A percentile compares a stretch with the other conserved stretches of the same genome.
Conservation (phyloP, 2,797 vertebrate species). For the Rhyacichthys aspro region DNA sequence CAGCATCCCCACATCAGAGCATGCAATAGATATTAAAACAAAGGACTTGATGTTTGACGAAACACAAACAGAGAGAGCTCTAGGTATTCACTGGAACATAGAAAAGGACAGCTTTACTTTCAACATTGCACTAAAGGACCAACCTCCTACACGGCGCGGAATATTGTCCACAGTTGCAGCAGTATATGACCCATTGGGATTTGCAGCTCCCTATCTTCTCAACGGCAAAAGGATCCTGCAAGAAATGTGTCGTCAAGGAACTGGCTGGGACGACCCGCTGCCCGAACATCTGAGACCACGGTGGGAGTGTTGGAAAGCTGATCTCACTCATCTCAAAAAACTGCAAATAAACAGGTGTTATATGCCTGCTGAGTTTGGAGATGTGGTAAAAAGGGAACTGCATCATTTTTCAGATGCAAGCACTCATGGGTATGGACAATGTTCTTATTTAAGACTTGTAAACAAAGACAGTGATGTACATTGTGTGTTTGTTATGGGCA, state of each 20-base stretch:
- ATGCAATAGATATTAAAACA: not conserved
- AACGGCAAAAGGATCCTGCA: conserved; percentile 1
- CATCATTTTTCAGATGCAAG: conserved; percentile 19
- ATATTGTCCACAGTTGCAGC: not conserved
- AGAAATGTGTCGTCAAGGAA: conserved; percentile 1
- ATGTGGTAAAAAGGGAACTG: not conserved
- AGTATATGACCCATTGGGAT: conserved; percentile 1
- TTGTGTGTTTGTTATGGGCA: conserved; percentile 24
- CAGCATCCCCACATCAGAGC: too few species aligned
- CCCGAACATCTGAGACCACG: not conserved
- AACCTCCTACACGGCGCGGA: not conserved
- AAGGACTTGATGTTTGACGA: not conserved
- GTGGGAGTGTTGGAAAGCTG: not conserved
- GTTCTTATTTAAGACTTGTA: conserved; percentile 11
- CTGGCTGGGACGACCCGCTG: conserved; percentile 1
- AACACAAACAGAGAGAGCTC: not conserved
- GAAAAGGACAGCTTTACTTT: conserved; percentile 3
- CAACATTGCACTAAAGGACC: conserved; percentile 1
- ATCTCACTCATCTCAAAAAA: conserved; percentile 2
- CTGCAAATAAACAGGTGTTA: not conserved
- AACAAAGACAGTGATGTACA: conserved; percentile 9
- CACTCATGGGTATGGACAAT: conserved; percentile 9
- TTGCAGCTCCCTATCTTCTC: not conserved
- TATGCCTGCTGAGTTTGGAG: conserved; percentile 7
- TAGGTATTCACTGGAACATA: not conserved